A percentile compares a stretch with the other conserved stretches of the same genome.
Conservation (phyloP, 2,888 invertebrate species). For the Tupiocoris notatus region DNA sequence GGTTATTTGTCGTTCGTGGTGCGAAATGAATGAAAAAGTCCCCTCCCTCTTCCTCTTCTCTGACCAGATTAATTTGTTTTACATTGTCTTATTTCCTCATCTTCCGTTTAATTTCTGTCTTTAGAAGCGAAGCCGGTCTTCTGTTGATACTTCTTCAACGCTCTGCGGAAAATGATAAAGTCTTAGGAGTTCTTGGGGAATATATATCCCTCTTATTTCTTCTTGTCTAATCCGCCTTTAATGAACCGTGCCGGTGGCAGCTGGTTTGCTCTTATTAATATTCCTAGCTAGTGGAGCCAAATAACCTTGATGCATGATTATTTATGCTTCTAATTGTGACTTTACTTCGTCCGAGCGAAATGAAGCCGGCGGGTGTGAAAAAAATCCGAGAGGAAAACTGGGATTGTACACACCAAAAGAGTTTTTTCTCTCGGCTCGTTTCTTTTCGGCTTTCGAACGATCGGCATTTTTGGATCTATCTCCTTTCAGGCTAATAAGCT, state of each 20-base stretch:
- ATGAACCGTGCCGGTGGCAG: constrained; percentile 28
- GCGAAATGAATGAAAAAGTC: not conserved
- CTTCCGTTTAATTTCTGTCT: not conserved
- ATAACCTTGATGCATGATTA: constrained; percentile 31
- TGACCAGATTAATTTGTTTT: not conserved
- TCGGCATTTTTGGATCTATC: not conserved
- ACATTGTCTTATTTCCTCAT: not conserved
- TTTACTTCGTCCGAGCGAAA: not conserved
- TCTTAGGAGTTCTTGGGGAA: constrained; percentile 14
- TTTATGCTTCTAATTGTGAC: constrained; percentile 30
- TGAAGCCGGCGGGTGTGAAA: not conserved
- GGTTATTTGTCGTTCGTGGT: not conserved
- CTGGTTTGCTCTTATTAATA: constrained; percentile 37
- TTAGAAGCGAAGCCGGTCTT: not conserved
- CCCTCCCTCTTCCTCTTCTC: not conserved
- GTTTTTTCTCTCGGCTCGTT: constrained; percentile 1
- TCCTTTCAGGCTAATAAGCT: not conserved
- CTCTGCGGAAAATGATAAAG: constrained; percentile 27
- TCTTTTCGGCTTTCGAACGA: not conserved
- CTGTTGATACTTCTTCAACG: not conserved
- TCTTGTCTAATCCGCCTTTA: constrained; percentile 33
- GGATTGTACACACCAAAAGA: too few relatives aligned
- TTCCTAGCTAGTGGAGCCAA: constrained; percentile 20
- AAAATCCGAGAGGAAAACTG: not conserved
- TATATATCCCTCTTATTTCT: constrained; percentile 27